A percentile compares a stretch with the other conserved stretches of the same genome.
Evolutionary conservation across 2,113 vertebrate genomes (phyloP).

Genomic region (Leptodactylus fuscus): DNA sequence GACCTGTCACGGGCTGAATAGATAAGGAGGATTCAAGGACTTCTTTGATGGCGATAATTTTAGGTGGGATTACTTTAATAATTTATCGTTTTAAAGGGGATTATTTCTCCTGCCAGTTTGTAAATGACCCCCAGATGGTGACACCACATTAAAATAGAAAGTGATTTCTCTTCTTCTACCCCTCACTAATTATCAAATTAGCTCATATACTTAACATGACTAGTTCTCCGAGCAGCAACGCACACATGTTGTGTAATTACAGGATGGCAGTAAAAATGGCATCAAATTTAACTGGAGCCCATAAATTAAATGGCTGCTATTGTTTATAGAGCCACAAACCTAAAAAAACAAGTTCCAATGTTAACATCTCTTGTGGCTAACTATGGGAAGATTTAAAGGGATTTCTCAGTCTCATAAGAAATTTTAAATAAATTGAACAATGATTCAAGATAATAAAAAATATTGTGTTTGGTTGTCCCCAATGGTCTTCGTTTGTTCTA

Average conservation of each 20-base stretch:
- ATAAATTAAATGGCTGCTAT: constrained; percentile 15
- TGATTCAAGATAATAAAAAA: too few species aligned
- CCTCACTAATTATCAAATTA: constrained; percentile 25
- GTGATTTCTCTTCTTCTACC: background rate
- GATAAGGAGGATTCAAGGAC: background rate
- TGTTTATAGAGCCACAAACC: background rate
- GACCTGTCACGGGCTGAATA: background rate
- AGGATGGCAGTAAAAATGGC: constrained; percentile 33
- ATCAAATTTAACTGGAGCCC: constrained; percentile 24
- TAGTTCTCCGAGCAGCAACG: background rate
- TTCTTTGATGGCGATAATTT: background rate
- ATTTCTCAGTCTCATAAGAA: background rate
- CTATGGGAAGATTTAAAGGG: background rate
- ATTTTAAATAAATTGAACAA: too few species aligned
- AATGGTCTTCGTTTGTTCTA: too few species aligned
- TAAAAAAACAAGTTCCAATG: background rate
- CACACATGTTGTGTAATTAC: constrained; percentile 22
- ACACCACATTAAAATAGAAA: constrained; percentile 31
- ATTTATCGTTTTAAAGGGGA: background rate
- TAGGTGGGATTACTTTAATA: background rate
- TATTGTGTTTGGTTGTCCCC: too few species aligned
- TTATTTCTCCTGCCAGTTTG: background rate
- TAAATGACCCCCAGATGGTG: constrained; percentile 11
- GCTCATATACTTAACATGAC: background rate
- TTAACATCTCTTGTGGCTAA: background rate